phyloP scores from a whole-genome alignment of 2,113 vertebrate genomes.

The Myiopsitta monachus region DNA sequence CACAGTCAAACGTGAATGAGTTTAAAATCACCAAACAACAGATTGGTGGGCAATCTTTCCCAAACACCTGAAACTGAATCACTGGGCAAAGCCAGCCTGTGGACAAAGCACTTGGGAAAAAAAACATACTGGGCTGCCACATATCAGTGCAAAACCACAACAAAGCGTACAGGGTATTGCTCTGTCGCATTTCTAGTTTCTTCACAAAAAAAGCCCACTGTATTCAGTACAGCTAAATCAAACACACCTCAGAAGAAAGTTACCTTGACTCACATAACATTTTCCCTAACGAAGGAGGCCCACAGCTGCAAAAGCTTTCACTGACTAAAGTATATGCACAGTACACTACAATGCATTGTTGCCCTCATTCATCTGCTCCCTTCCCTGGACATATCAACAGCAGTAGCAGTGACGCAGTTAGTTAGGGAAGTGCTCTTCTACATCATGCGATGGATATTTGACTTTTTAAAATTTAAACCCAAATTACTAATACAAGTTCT shows the following conservation, averaged over 20 bases:
- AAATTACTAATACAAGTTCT: neutral
- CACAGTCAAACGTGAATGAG: neutral
- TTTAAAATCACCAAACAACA: neutral
- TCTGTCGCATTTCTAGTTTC: neutral
- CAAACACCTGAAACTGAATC: neutral
- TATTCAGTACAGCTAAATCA: neutral
- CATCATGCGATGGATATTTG: fast-evolving
- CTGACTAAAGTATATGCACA: neutral
- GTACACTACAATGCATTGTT: neutral
- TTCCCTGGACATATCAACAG: neutral
- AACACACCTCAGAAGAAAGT: neutral
- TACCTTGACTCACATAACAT: neutral
- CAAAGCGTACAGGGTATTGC: neutral
- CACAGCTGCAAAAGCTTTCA: neutral
- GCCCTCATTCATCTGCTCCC: neutral
- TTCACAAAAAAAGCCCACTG: neutral
- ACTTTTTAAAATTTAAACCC: neutral
- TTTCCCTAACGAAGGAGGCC: neutral
- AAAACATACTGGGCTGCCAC: neutral
- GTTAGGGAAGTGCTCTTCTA: neutral
- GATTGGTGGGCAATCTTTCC: neutral
- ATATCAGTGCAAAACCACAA: neutral
- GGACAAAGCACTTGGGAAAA: neutral
- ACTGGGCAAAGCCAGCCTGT: neutral
- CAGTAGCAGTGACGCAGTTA: neutral